Evolutionary conservation across 2,113 vertebrate species (phyloP).

Genomic region (Malaclemys terrapin): DNA sequence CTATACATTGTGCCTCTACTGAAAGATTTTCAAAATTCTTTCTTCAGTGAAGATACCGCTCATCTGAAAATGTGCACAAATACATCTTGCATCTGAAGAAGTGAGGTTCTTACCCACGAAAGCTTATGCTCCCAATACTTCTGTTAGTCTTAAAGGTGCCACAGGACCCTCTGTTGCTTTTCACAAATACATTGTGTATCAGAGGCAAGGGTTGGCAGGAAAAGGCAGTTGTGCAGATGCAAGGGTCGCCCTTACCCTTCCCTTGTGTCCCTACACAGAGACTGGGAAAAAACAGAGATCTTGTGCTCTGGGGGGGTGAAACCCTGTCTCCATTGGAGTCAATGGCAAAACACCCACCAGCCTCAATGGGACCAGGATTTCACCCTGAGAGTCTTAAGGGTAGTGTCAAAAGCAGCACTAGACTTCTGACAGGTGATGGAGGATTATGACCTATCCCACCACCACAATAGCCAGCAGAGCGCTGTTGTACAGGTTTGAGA

Average conservation of each 20-base stretch:
- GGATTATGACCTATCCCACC: neutral
- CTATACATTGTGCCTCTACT: neutral
- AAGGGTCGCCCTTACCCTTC: neutral
- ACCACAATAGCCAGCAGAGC: neutral
- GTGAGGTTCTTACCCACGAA: no score
- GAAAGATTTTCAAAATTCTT: neutral
- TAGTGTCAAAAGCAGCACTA: neutral
- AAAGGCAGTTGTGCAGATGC: neutral
- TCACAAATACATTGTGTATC: neutral
- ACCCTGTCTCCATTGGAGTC: neutral
- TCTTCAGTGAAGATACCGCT: neutral
- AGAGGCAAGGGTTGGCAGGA: neutral
- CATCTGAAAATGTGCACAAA: neutral
- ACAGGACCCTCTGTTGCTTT: no score
- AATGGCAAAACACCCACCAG: neutral
- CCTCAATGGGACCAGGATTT: neutral
- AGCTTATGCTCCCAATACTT: no score
- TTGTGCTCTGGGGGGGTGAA: accelerated
- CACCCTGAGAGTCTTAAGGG: neutral
- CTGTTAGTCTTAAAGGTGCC: no score
- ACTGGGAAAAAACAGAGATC: neutral
- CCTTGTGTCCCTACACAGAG: neutral
- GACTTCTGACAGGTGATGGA: neutral
- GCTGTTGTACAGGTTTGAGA: neutral
- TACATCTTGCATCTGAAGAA: no score